These are phyloP conservation scores for Machimus atricapillus DNA, from an alignment of 2,888 invertebrate species.

Conservation along the genomic window DNA sequence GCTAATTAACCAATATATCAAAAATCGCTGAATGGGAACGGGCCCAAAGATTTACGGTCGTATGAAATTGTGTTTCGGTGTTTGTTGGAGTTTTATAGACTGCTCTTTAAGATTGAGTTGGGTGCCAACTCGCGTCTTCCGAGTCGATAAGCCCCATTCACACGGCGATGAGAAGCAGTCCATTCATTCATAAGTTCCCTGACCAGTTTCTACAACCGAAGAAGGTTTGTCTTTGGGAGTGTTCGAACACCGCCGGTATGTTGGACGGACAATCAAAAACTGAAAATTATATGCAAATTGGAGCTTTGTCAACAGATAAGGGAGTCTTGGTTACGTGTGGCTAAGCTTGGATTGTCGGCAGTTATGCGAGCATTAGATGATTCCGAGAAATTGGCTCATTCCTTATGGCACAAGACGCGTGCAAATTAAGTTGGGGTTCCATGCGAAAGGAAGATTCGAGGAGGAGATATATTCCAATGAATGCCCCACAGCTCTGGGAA, in stretches of 20 bases:
- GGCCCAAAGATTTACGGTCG: constrained; percentile 22
- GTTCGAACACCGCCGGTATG: background rate
- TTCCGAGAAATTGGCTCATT: constrained; percentile 28
- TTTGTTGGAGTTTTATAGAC: constrained; percentile 20
- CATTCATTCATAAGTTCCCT: constrained; percentile 26
- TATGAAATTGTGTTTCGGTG: constrained; percentile 32
- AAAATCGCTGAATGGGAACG: constrained; percentile 35
- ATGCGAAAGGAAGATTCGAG: constrained; percentile 1
- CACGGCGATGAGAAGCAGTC: background rate
- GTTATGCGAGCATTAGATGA: constrained; percentile 8
- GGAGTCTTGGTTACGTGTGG: constrained; percentile 4
- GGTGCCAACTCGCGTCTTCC: background rate
- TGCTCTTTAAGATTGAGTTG: background rate
- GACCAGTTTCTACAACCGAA: constrained; percentile 3
- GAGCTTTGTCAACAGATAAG: constrained; percentile 38
- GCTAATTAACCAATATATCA: constrained; percentile 41
- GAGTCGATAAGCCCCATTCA: background rate
- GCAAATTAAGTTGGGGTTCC: constrained; percentile 3
- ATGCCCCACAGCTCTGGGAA: constrained; percentile 2
- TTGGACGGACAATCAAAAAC: constrained; percentile 14
- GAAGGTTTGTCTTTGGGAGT: background rate
- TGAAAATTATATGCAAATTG: constrained; percentile 39
- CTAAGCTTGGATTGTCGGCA: constrained; percentile 2
- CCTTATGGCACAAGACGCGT: background rate
- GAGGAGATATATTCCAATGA: constrained; percentile 5